A percentile compares a stretch with the other conserved stretches of the same genome.
These are phyloP conservation scores for Melanocharis versteri DNA, from an alignment of 2,113 vertebrate genomes.

Conservation along the genomic window DNA sequence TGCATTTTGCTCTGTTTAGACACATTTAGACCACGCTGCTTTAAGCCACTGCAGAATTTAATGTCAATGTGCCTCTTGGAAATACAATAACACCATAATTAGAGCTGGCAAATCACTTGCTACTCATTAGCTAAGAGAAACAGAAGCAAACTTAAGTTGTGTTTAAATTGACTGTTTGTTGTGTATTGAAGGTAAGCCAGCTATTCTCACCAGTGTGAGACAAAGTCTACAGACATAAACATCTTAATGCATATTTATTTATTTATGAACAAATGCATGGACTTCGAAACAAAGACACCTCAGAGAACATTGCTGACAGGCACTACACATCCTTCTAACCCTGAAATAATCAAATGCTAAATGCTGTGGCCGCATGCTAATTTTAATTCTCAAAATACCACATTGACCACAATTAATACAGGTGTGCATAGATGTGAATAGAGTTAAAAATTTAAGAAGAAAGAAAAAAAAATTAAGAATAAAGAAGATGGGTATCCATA, in stretches of 20 bases:
- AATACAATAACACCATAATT: slow-evolving; percentile 9
- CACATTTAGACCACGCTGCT: neutral
- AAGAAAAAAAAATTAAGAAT: neutral
- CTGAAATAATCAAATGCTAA: neutral
- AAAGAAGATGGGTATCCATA: rapidly evolving
- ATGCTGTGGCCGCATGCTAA: no score
- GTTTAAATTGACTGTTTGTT: neutral
- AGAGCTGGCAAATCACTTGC: slow-evolving; percentile 8
- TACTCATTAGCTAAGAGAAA: slow-evolving; percentile 13
- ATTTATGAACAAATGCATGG: neutral
- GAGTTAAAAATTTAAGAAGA: neutral
- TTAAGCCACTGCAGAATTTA: neutral
- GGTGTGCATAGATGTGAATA: neutral
- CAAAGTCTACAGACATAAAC: neutral
- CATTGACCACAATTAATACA: neutral
- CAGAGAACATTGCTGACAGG: neutral
- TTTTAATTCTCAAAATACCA: neutral
- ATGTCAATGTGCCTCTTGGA: neutral
- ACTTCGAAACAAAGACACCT: neutral
- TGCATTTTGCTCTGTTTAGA: neutral
- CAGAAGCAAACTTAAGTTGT: neutral
- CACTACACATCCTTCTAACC: neutral
- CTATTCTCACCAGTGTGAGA: neutral
- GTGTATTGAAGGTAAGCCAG: slow-evolving; percentile 27
- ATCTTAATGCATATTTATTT: no score